These are phyloP conservation scores for Drosophila simulans DNA, from an alignment of 1,140 invertebrate genomes.

Conservation along the genomic window DNA sequence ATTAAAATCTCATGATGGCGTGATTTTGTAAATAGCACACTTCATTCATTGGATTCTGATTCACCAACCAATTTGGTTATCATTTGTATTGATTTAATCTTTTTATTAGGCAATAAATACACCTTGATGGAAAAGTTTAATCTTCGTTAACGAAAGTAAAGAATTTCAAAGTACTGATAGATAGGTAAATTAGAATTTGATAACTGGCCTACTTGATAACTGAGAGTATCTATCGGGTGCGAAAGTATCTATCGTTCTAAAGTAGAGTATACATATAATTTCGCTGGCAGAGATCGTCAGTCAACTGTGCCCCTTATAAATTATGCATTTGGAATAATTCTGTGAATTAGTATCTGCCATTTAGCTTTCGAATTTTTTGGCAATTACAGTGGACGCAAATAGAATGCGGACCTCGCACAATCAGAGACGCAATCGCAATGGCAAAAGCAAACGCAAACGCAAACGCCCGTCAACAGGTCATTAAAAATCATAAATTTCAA, in stretches of 20 bases:
- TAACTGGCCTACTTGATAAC: not conserved
- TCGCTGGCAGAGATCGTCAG: too few species aligned
- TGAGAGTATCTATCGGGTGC: not conserved
- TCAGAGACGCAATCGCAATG: conserved; percentile 5
- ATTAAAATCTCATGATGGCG: conserved; percentile 6
- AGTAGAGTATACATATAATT: not conserved
- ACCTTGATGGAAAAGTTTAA: conserved; percentile 15
- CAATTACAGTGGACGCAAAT: conserved; percentile 32
- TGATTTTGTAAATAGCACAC: conserved; percentile 6
- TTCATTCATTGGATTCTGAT: conserved; percentile 16
- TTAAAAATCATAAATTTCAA: conserved; percentile 84
- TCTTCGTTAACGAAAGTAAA: conserved; percentile 1
- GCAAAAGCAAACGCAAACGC: conserved; percentile 11
- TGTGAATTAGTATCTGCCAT: conserved; percentile 3
- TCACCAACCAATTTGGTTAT: conserved; percentile 13
- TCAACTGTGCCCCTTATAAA: not conserved
- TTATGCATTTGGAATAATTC: not conserved
- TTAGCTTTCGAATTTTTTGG: conserved; percentile 26
- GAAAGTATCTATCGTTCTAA: too few species aligned
- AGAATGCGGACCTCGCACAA: conserved; percentile 4
- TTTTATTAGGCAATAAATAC: conserved; percentile 10
- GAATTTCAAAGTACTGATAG: not conserved
- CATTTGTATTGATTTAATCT: conserved; percentile 14
- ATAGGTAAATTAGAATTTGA: not conserved
- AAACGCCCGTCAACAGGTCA: conserved; percentile 76